These are phyloP conservation scores for Heliopora coerulea DNA, from an alignment of 92 coral and sea anemone genomes.

Conservation along the genomic window DNA sequence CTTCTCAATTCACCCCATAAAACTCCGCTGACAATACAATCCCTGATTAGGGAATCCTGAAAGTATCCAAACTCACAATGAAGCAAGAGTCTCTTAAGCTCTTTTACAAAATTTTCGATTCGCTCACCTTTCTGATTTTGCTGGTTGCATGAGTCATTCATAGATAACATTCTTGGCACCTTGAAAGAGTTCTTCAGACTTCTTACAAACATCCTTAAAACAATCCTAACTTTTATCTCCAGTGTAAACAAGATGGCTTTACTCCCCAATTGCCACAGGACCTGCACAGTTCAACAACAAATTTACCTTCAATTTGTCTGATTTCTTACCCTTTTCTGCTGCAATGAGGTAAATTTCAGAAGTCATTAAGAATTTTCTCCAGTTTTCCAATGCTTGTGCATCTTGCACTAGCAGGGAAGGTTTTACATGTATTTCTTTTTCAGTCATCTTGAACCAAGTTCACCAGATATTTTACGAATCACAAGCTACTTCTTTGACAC, in stretches of 20 bases:
- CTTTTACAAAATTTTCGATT: conserved; percentile 60
- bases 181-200: conserved; percentile 50
- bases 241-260: conserved; percentile 49
- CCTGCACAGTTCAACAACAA: conserved; percentile 60
- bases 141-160: conserved; percentile 56
- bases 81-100: conserved; percentile 53
- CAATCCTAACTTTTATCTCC: conserved; percentile 43
- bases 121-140: conserved; percentile 59
- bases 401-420: conserved; percentile 48
- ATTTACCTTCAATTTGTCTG: conserved; percentile 50
- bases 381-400: conserved; percentile 54
- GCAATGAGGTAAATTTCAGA: conserved; percentile 59
- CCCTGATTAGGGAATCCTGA: conserved; percentile 60
- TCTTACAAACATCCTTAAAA: conserved; percentile 43
- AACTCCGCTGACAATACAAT: conserved; percentile 67
- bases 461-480: no score
- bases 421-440: not conserved
- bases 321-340: conserved; percentile 43
- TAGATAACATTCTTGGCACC: conserved; percentile 59
- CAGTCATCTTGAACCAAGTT: not conserved
- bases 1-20: conserved; percentile 51
- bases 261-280: conserved; percentile 55
- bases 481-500: not conserved
- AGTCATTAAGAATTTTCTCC: conserved; percentile 53
- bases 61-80: conserved; percentile 60